Evolutionary conservation across 1,140 invertebrate genomes (phyloP).

Genomic region (Ips nitidus): DNA sequence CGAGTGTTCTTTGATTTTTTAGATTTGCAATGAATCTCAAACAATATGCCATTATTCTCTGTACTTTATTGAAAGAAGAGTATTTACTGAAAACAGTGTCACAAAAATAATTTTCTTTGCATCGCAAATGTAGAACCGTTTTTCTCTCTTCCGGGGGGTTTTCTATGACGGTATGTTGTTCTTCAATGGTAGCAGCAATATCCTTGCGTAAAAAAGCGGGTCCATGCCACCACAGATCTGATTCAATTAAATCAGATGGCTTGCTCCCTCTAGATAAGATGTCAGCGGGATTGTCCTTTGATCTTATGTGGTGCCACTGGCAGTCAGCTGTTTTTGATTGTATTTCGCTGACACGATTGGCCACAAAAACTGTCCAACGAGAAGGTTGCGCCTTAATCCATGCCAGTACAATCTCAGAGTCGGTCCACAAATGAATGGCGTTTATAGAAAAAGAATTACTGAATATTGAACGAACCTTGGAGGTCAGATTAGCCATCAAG

Average conservation of each 20-base stretch:
- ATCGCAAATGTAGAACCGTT: neutral
- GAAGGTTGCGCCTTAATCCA: constrained; percentile 42
- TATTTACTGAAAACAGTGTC: neutral
- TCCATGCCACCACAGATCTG: constrained; percentile 42
- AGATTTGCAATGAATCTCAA: neutral
- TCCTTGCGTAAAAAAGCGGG: neutral
- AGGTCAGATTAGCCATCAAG: constrained; percentile 34
- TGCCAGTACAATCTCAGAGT: constrained; percentile 36
- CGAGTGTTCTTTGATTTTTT: neutral
- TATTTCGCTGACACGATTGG: constrained; percentile 18
- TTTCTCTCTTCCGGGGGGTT: neutral
- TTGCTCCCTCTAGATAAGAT: constrained; percentile 39
- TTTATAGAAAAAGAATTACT: neutral
- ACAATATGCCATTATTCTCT: constrained; percentile 1
- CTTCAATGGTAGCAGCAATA: no score
- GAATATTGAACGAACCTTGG: constrained; percentile 8
- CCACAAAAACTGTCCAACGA: constrained; percentile 38
- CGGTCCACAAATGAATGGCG: constrained; percentile 27
- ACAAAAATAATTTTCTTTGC: neutral
- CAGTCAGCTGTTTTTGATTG: constrained; percentile 6
- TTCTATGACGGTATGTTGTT: neutral
- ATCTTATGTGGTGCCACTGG: constrained; percentile 38
- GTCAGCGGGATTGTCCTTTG: constrained; percentile 44
- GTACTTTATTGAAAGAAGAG: neutral
- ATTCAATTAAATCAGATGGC: constrained; percentile 34